Evolutionary conservation across 2,797 vertebrate genomes (phyloP), one percentile per base, ranked within the genome.

Genomic region (Glyptemys insculpta): DNA sequence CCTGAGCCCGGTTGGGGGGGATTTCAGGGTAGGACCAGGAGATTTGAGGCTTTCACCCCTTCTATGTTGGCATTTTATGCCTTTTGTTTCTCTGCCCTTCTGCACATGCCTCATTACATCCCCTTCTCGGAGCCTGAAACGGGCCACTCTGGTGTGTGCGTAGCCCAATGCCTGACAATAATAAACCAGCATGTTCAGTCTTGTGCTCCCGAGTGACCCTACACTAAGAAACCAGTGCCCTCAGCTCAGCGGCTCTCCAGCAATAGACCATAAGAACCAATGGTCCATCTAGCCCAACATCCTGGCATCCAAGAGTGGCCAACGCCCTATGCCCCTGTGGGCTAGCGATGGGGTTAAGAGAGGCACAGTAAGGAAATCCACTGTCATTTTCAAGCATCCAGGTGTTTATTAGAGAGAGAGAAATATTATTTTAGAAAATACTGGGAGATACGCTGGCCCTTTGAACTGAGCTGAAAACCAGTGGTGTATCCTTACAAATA

Each of bases 161-260:
- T n/a, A 86, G 86, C 19, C 27, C 72, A 68, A 5, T 3, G 57
- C 31, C 23, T 5, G 19, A 16, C 14, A 8, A 0, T 4, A 41
- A 29, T 54, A 41, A 65, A 47, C 29, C 1, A 8, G 37, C 50
- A 5, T 4, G 8, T 49, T 1, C 2, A 6, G 29, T 44, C 37
- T 21, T 74, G 15, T 25, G 41, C n/a, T 68, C 18, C 50, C 50
- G 10, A 19, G 12, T 56, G 10, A 65, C 14, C 54, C 54, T 81
- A 15, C 19, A 41, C 49, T 9, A 6, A 5, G 41, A 57, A 52
- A 19, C 14, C 74, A 4, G 19, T 0, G 0, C 5, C 1, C 0
- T 41, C 27, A 34, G n/a, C n/a, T 41, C 59, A 34, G 12, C 2
- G 18, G 11, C 21, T 56, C 21, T 72, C 14, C 19, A 2, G 79